A percentile compares a stretch with the other conserved stretches of the same genome.
Evolutionary conservation across 2,797 vertebrate species (phyloP).

Genomic region (Bovichtus diacanthus): DNA sequence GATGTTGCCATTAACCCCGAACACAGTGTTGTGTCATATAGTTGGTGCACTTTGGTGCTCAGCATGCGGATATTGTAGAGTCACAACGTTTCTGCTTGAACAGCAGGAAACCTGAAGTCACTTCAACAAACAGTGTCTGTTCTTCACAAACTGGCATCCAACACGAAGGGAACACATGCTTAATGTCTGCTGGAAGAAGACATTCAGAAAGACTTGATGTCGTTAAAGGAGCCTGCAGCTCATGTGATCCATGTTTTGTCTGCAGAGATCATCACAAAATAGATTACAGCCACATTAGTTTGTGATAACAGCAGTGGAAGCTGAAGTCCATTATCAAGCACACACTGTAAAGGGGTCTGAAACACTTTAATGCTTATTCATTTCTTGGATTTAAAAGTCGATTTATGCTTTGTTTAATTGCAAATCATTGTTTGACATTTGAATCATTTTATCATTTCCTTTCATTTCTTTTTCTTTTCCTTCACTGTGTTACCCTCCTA

Average conservation of each 20-base stretch:
- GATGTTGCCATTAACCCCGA: too few relatives aligned
- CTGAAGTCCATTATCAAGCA: neutral
- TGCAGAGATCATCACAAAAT: neutral
- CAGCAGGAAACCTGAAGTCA: neutral
- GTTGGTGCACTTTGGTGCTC: neutral
- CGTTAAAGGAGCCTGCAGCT: neutral
- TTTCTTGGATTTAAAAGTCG: neutral
- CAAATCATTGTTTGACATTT: neutral
- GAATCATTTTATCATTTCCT: neutral
- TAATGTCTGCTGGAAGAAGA: neutral
- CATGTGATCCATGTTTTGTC: neutral
- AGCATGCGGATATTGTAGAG: neutral
- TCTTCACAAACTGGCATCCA: neutral
- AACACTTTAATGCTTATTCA: neutral
- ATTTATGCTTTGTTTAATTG: neutral
- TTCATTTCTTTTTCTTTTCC: neutral
- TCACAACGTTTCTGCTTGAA: neutral
- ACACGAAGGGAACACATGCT: neutral
- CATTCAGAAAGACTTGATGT: neutral
- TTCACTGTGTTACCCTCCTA: neutral
- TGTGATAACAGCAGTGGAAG: neutral
- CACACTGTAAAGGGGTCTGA: neutral
- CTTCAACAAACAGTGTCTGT: neutral
- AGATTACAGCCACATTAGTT: neutral
- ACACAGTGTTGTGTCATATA: neutral